Percentiles rank a stretch among this genome's conserved stretches.
Evolutionary conservation across 1,140 invertebrate species (phyloP).

Genomic region (Drosophila rufa): DNA sequence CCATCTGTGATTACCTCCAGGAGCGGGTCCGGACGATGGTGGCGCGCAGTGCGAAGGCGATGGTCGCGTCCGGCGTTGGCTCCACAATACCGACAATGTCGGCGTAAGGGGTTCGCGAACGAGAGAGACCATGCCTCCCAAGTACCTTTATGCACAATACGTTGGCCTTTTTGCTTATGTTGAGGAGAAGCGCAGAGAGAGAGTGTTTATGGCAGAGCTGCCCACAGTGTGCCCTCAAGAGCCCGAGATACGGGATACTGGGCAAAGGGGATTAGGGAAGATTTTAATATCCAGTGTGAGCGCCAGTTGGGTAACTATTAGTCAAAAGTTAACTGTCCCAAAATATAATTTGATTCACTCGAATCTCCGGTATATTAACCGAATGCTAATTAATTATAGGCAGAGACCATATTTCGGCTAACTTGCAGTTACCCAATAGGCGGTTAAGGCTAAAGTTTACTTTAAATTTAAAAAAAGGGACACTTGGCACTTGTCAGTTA

Average conservation of each 20-base stretch:
- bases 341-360: neutral
- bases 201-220: conserved; percentile 10
- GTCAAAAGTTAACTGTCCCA: neutral
- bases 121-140: conserved; percentile 54
- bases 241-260: neutral
- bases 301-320: neutral
- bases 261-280: neutral
- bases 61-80: conserved; percentile 39
- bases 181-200: neutral
- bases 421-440: too few relatives aligned
- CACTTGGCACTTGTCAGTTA: too few relatives aligned
- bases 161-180: conserved; percentile 62
- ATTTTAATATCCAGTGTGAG: neutral
- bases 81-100: conserved; percentile 41
- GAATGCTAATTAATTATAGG: too few relatives aligned
- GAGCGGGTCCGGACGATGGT: conserved; percentile 68
- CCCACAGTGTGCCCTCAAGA: too few relatives aligned
- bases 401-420: neutral
- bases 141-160: conserved; percentile 76
- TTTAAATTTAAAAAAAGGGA: neutral
- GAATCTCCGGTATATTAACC: neutral
- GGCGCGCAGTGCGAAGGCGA: conserved; percentile 46
- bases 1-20: conserved; percentile 81
- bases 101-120: conserved; percentile 49
- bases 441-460: neutral